Conservation (phyloP, 2,113 vertebrate species). For the Vulpes vulpes region DNA sequence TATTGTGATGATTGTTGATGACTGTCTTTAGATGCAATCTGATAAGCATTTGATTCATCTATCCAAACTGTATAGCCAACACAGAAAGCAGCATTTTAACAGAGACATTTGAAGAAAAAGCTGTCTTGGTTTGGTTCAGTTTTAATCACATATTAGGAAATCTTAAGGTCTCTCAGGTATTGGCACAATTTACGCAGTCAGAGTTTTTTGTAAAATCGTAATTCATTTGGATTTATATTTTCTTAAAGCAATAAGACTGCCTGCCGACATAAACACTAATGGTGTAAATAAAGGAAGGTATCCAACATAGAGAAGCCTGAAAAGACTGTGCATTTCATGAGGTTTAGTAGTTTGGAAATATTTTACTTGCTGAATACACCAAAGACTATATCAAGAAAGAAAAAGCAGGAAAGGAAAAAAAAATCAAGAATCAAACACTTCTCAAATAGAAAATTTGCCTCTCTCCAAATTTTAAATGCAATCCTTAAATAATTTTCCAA, state of each 20-base stretch:
- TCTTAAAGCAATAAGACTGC: not conserved
- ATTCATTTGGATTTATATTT: slow-evolving; percentile 57
- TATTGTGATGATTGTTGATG: slow-evolving; percentile 70
- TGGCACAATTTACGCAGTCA: slow-evolving; percentile 73
- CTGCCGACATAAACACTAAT: not conserved
- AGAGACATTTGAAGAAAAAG: slow-evolving; percentile 54
- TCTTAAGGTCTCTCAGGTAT: slow-evolving; percentile 80
- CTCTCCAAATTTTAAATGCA: slow-evolving; percentile 68
- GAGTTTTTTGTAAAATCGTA: slow-evolving; percentile 53
- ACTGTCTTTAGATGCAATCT: slow-evolving; percentile 46
- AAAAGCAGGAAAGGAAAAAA: not conserved
- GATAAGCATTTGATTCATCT: slow-evolving; percentile 66
- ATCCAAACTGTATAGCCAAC: slow-evolving; percentile 56
- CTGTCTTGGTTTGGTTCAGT: slow-evolving; percentile 40
- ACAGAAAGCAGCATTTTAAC: slow-evolving; percentile 59
- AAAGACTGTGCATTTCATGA: slow-evolving; percentile 37
- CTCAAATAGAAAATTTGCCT: slow-evolving; percentile 20
- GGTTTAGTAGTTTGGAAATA: not conserved
- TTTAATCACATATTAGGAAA: slow-evolving; percentile 75
- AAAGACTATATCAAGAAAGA: slow-evolving; percentile 34
- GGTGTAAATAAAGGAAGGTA: not conserved
- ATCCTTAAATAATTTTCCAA: slow-evolving; percentile 67
- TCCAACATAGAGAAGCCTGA: not conserved
- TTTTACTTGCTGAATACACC: slow-evolving; percentile 58
- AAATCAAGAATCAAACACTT: not conserved